phyloP scores from a whole-genome alignment of 1,140 invertebrate genomes.

The Lasaia peninsularis region DNA sequence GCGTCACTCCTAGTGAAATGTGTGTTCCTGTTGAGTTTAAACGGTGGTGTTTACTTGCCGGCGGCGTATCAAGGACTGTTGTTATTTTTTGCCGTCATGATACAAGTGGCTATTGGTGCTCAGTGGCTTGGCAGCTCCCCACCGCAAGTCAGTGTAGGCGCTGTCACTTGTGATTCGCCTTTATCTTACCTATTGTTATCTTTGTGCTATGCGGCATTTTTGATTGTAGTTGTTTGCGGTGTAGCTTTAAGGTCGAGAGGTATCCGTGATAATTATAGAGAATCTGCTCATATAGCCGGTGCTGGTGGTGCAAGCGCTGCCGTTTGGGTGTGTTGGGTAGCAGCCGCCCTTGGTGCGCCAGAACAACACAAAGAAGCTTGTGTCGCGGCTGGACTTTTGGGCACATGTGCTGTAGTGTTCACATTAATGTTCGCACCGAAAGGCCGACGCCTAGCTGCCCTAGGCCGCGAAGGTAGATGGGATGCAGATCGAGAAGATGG shows the following conservation, averaged over 20 bases:
- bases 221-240: conserved; percentile 90
- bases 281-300: conserved; percentile 91
- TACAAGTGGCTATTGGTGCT: conserved; percentile 92
- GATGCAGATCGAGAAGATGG: conserved; percentile 87
- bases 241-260: conserved; percentile 90
- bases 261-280: conserved; percentile 95
- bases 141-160: conserved; percentile 71
- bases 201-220: conserved; percentile 88
- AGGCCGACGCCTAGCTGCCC: conserved; percentile 91
- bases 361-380: conserved; percentile 90
- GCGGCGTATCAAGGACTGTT: conserved; percentile 93
- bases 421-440: conserved; percentile 96
- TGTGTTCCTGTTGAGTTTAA: conserved; percentile 93
- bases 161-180: conserved; percentile 80
- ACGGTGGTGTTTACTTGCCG: conserved; percentile 94
- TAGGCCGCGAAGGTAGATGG: conserved; percentile 88
- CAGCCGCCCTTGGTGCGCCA: conserved; percentile 85
- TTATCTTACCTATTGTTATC: conserved; percentile 86
- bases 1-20: conserved; percentile 95
- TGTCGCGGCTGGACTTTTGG: conserved; percentile 90
- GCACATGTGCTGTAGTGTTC: conserved; percentile 90
- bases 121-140: conserved; percentile 91
- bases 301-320: conserved; percentile 90
- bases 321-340: conserved; percentile 91
- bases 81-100: conserved; percentile 92